These are phyloP conservation scores for Elephantulus edwardii DNA, from an alignment of 2,113 vertebrate genomes.

Conservation along the genomic window DNA sequence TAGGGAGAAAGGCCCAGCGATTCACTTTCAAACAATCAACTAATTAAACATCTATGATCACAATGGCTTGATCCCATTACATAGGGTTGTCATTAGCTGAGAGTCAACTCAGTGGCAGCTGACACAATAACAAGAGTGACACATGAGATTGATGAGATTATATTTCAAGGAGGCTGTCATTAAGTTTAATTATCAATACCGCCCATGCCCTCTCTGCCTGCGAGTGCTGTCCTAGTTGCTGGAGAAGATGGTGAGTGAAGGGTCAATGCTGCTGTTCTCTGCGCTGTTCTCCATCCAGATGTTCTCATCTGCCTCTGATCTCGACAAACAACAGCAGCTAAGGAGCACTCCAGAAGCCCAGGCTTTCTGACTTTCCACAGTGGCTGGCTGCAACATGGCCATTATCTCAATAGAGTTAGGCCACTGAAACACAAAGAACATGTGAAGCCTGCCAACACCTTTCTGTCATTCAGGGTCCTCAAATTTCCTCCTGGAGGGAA, in stretches of 20 bases:
- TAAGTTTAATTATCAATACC: not conserved
- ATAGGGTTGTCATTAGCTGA: not conserved
- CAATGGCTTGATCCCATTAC: not conserved
- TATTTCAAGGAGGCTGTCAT: not conserved
- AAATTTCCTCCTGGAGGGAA: not conserved
- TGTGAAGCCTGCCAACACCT: not conserved
- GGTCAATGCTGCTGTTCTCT: not conserved
- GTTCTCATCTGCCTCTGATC: not conserved
- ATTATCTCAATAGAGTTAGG: not conserved
- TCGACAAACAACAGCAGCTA: not conserved
- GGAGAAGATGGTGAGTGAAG: not conserved
- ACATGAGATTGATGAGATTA: not conserved
- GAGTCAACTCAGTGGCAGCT: not conserved
- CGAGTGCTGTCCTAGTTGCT: not conserved
- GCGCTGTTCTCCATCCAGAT: not conserved
- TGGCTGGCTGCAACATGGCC: accelerated
- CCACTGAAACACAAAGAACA: not conserved
- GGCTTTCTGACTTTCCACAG: not conserved
- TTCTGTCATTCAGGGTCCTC: not conserved
- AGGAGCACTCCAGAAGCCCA: accelerated
- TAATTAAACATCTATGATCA: not conserved
- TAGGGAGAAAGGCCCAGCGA: no score
- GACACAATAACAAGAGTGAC: not conserved
- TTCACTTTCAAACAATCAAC: not conserved
- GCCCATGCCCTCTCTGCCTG: not conserved